phyloP scores from a whole-genome alignment of 1,140 invertebrate species.

The Littorina saxatilis region DNA sequence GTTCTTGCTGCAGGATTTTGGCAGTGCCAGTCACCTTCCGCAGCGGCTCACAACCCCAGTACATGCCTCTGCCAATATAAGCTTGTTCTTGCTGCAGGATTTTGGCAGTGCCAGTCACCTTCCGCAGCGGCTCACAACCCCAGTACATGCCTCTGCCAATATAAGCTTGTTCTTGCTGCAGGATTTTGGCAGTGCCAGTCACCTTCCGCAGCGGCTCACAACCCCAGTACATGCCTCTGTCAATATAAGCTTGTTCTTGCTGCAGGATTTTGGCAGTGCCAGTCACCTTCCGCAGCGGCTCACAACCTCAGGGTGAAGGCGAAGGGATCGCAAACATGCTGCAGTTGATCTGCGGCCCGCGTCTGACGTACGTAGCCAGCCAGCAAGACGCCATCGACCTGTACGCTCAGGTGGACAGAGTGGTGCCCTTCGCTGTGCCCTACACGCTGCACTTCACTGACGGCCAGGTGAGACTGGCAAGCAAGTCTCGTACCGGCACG shows the following conservation, averaged over 20 bases:
- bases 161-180: constrained; percentile 74
- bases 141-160: too few species aligned
- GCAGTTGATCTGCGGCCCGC: constrained; percentile 80
- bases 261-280: constrained; percentile 78
- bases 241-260: constrained; percentile 75
- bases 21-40: constrained; percentile 6
- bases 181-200: constrained; percentile 79
- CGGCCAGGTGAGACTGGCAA: constrained; percentile 27
- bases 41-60: background rate
- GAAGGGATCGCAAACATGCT: background rate
- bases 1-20: background rate
- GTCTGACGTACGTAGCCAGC: constrained; percentile 80
- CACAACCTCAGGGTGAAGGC: background rate
- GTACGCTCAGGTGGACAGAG: constrained; percentile 76
- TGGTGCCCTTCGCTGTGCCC: constrained; percentile 76
- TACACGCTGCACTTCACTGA: constrained; percentile 77
- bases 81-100: constrained; percentile 64
- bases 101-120: constrained; percentile 79
- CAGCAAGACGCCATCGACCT: constrained; percentile 78
- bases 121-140: too few species aligned
- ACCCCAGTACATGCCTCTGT: too few species aligned
- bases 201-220: too few species aligned
- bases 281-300: constrained; percentile 76
- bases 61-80: too few species aligned
- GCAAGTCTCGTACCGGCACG: too few species aligned